Evolutionary conservation across 2,888 invertebrate species (phyloP).

Genomic region (Diogma glabrata): DNA sequence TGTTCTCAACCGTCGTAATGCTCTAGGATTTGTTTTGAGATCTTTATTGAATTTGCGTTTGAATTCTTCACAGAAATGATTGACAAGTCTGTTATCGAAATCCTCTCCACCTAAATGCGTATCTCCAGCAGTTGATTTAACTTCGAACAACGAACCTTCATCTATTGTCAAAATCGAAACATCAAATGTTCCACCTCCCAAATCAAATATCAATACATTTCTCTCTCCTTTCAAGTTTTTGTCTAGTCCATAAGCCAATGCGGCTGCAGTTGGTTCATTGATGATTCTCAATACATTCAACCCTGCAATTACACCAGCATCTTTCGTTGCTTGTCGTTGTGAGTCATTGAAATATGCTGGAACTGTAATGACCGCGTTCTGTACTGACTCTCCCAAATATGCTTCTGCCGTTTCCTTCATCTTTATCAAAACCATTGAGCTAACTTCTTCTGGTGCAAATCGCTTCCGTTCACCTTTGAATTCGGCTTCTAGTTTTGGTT

Average conservation of each 20-base stretch:
- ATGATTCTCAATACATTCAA: slow-evolving; percentile 86
- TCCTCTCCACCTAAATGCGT: slow-evolving; percentile 93
- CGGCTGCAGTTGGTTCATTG: slow-evolving; percentile 88
- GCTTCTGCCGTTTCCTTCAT: slow-evolving; percentile 94
- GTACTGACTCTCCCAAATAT: slow-evolving; percentile 76
- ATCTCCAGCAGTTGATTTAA: slow-evolving; percentile 91
- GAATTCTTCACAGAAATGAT: slow-evolving; percentile 82
- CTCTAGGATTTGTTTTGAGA: slow-evolving; percentile 49
- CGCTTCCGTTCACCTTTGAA: slow-evolving; percentile 86
- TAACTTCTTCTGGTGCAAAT: slow-evolving; percentile 89
- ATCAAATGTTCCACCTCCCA: slow-evolving; percentile 95
- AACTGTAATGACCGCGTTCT: slow-evolving; percentile 83
- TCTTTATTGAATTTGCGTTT: slow-evolving; percentile 68
- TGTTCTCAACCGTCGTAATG: slow-evolving; percentile 56
- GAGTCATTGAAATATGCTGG: slow-evolving; percentile 90
- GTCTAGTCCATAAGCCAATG: slow-evolving; percentile 87
- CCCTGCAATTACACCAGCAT: slow-evolving; percentile 86
- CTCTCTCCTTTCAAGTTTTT: slow-evolving; percentile 75
- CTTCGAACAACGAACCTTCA: slow-evolving; percentile 85
- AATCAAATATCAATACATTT: slow-evolving; percentile 73
- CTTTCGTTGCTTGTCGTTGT: slow-evolving; percentile 85
- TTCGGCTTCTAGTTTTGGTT: slow-evolving; percentile 73
- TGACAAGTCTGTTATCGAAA: slow-evolving; percentile 83
- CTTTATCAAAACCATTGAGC: slow-evolving; percentile 86
- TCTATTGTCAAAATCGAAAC: slow-evolving; percentile 94